phyloP scores from a whole-genome alignment of 1,140 invertebrate species.

The Bombus superbus region DNA sequence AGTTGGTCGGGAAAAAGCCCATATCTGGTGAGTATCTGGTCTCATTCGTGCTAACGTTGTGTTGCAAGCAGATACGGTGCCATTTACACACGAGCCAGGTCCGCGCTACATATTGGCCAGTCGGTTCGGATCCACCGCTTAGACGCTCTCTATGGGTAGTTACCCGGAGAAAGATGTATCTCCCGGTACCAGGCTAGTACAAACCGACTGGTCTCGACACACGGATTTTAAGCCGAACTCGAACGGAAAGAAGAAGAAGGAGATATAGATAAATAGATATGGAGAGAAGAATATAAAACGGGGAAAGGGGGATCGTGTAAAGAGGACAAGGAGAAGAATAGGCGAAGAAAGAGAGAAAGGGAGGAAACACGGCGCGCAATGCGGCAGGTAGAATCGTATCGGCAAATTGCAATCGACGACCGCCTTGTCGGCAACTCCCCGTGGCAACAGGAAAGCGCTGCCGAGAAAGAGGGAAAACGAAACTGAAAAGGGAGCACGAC shows the following conservation, averaged over 20 bases:
- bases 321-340: neutral
- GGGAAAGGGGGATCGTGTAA: neutral
- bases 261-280: neutral
- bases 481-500: neutral
- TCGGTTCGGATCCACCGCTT: constrained; percentile 53
- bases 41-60: neutral
- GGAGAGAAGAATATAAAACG: neutral
- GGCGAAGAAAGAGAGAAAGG: constrained; percentile 32
- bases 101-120: constrained; percentile 70
- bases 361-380: constrained; percentile 60
- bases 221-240: constrained; percentile 58
- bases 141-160: constrained; percentile 65
- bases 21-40: constrained; percentile 60
- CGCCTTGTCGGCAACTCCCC: constrained; percentile 76
- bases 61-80: neutral
- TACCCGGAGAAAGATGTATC: constrained; percentile 70
- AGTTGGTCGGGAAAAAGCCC: constrained; percentile 47
- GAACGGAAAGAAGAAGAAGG: constrained; percentile 49
- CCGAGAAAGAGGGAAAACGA: constrained; percentile 28
- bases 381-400: constrained; percentile 79
- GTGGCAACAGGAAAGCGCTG: constrained; percentile 42
- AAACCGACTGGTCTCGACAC: constrained; percentile 49
- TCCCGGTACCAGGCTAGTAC: constrained; percentile 64
- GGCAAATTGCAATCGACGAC: constrained; percentile 80
- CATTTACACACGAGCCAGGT: constrained; percentile 23